Percentiles rank a stretch among this genome's conserved stretches.
These are phyloP conservation scores for Bradypus variegatus DNA, from an alignment of 2,797 vertebrate genomes.

Conservation along the genomic window DNA sequence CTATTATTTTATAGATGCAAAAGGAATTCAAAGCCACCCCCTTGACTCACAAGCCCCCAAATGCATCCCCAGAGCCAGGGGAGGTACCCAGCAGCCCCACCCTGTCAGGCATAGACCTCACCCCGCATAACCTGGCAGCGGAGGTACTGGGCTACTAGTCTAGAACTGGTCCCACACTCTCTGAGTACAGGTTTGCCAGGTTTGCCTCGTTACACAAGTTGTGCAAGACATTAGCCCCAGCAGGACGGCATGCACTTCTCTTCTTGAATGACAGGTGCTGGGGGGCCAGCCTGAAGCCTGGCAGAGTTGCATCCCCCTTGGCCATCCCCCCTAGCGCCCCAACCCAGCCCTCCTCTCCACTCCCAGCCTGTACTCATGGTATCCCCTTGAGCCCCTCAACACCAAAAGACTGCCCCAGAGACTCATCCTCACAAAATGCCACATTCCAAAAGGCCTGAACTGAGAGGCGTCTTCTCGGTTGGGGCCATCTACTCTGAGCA, in stretches of 20 bases:
- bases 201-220: constrained; percentile 42
- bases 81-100: background rate
- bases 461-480: background rate
- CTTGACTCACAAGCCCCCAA: background rate
- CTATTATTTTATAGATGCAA: background rate
- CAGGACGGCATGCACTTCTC: background rate
- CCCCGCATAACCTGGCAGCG: background rate
- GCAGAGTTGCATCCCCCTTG: background rate
- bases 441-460: background rate
- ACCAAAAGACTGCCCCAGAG: background rate
- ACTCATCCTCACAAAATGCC: background rate
- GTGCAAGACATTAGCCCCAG: background rate
- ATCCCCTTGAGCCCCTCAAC: background rate
- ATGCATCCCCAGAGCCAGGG: background rate
- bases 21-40: background rate
- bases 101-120: background rate
- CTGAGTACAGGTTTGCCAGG: constrained; percentile 54
- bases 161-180: constrained; percentile 4
- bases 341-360: background rate
- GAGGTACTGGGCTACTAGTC: background rate
- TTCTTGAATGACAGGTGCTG: background rate
- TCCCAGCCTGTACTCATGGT: background rate
- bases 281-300: background rate
- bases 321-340: background rate
- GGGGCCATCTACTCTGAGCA: background rate